Evolutionary conservation across 1,140 invertebrate species (phyloP).

Genomic region (Trichomalopsis sarcophagae): DNA sequence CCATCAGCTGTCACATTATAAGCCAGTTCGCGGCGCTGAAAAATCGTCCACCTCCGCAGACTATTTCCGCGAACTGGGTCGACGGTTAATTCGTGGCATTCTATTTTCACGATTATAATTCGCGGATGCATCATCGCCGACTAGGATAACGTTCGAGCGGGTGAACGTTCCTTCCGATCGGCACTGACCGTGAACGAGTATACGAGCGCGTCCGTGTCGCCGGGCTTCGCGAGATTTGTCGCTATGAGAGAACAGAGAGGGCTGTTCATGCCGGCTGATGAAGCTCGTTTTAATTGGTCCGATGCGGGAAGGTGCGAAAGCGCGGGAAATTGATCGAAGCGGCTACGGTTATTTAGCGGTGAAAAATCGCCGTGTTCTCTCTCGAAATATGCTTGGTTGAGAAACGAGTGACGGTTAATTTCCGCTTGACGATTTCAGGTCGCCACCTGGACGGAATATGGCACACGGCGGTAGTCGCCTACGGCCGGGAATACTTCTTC

Average conservation of each 20-base stretch:
- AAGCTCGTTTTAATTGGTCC: constrained; percentile 6
- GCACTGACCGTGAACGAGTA: constrained; percentile 38
- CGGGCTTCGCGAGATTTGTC: not conserved
- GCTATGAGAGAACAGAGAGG: no score
- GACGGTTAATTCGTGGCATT: not conserved
- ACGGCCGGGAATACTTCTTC: constrained; percentile 91
- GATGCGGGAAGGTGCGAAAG: no score
- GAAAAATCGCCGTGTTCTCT: not conserved
- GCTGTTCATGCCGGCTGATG: not conserved
- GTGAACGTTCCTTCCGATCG: not conserved
- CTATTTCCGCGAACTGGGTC: constrained; percentile 54
- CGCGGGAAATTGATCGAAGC: no score
- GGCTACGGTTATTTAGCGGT: not conserved
- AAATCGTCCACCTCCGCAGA: not conserved
- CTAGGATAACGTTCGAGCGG: not conserved
- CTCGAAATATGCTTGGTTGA: not conserved
- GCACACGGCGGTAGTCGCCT: constrained; percentile 91
- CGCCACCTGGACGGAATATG: constrained; percentile 89
- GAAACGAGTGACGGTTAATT: constrained; percentile 35
- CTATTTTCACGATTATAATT: not conserved
- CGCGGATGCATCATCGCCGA: no score
- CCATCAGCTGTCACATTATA: not conserved
- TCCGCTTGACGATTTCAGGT: constrained; percentile 74
- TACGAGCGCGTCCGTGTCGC: not conserved
- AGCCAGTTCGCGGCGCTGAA: not conserved